Conservation (phyloP, 2,888 invertebrate genomes). For the Epistrophe eligans region DNA sequence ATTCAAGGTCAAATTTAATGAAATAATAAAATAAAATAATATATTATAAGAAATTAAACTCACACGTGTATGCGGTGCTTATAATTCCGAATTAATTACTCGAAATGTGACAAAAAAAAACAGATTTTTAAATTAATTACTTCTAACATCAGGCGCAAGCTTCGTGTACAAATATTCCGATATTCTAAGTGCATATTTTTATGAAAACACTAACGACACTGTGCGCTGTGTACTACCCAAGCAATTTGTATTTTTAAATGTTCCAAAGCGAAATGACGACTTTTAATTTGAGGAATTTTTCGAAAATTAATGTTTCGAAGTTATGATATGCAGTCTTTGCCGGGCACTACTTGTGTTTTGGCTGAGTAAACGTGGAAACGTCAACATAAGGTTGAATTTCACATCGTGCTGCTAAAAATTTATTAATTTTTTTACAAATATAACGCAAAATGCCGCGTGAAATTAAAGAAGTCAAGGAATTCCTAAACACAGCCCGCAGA, state of each 20-base stretch:
- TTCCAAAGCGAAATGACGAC: slow-evolving; percentile 45
- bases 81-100: slow-evolving; percentile 70
- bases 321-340: background rate
- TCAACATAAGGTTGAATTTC: slow-evolving; percentile 79
- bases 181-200: background rate
- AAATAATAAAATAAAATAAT: slow-evolving; percentile 41
- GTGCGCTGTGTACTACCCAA: background rate
- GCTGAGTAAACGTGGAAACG: slow-evolving; percentile 82
- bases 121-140: slow-evolving; percentile 60
- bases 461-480: slow-evolving; percentile 99
- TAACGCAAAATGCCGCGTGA: slow-evolving; percentile 91
- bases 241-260: slow-evolving; percentile 48
- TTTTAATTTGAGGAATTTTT: slow-evolving; percentile 26
- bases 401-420: slow-evolving; percentile 77
- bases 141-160: slow-evolving; percentile 47
- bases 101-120: slow-evolving; percentile 39
- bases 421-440: slow-evolving; percentile 76
- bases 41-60: slow-evolving; percentile 17
- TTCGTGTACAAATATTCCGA: slow-evolving; percentile 51
- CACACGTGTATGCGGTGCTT: slow-evolving; percentile 59
- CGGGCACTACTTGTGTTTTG: background rate
- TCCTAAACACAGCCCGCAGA: slow-evolving; percentile 97
- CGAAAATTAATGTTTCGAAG: slow-evolving; percentile 3
- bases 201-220: slow-evolving; percentile 1
- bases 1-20: slow-evolving; percentile 75